Evolutionary conservation across 2,113 vertebrate species (phyloP).

Genomic region (Balaenoptera acutorostrata): DNA sequence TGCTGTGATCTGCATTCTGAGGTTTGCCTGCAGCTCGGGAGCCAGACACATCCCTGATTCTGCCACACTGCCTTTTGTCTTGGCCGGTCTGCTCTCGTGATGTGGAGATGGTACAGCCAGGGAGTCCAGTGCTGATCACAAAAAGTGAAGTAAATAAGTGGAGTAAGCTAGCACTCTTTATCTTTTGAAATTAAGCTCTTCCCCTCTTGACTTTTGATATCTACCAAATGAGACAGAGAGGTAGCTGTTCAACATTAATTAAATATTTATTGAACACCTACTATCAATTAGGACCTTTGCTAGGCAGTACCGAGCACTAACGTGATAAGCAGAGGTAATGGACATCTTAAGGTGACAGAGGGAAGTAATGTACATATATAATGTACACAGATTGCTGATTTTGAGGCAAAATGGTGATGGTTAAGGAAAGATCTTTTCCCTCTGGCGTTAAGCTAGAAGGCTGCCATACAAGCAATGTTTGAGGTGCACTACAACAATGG

Average conservation of each 20-base stretch:
- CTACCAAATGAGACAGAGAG: background rate
- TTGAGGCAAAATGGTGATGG: background rate
- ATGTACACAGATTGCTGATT: background rate
- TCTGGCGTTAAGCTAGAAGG: background rate
- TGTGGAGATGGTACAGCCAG: background rate
- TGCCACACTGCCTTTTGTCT: background rate
- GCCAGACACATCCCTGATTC: background rate
- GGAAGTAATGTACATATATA: background rate
- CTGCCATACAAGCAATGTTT: background rate
- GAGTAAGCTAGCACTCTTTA: background rate
- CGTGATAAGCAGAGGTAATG: background rate
- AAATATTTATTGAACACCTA: background rate
- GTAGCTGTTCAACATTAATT: background rate
- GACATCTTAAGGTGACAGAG: background rate
- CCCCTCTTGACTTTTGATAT: background rate
- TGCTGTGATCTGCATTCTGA: fast-evolving
- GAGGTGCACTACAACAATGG: background rate
- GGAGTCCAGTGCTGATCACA: background rate
- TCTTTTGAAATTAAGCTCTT: background rate
- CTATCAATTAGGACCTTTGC: background rate
- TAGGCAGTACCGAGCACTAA: background rate
- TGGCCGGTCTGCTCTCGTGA: background rate
- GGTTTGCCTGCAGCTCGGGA: background rate
- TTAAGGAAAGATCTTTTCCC: background rate
- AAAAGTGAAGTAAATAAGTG: background rate